phyloP scores from a whole-genome alignment of 2,888 invertebrate genomes.

The Caenorhabditis zanzibari region DNA sequence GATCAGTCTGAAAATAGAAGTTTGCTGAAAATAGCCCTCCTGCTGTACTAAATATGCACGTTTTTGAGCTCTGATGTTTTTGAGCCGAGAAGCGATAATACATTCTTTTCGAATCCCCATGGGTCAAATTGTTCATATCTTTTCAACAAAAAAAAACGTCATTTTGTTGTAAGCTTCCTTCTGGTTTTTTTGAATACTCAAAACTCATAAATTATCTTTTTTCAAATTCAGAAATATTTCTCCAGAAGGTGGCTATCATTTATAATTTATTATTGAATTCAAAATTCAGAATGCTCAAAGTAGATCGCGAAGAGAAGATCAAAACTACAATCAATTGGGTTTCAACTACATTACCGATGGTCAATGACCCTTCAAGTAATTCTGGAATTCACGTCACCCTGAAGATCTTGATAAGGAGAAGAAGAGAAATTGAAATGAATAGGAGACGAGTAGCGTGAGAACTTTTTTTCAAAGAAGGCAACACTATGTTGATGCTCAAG shows the following conservation, averaged over 20 bases:
- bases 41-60: slow-evolving; percentile 30
- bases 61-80: slow-evolving; percentile 39
- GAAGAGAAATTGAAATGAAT: slow-evolving; percentile 6
- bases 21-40: slow-evolving; percentile 7
- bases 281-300: neutral
- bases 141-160: slow-evolving; percentile 15
- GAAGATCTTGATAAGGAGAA: slow-evolving; percentile 22
- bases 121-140: slow-evolving; percentile 29
- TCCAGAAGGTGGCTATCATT: slow-evolving; percentile 5
- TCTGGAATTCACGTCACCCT: slow-evolving; percentile 15
- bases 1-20: slow-evolving; percentile 50
- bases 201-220: slow-evolving; percentile 28
- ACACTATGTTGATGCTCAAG: neutral
- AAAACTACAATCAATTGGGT: slow-evolving; percentile 13
- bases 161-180: slow-evolving; percentile 13
- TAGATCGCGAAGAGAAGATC: neutral
- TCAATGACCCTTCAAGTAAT: slow-evolving; percentile 11
- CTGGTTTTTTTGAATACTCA: neutral
- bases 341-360: neutral
- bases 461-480: slow-evolving; percentile 1
- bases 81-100: slow-evolving; percentile 17
- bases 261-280: slow-evolving; percentile 21
- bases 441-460: slow-evolving; percentile 18
- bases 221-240: neutral
- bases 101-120: slow-evolving; percentile 30